Base-by-base conservation (phyloP, 2,113 vertebrate genomes). In the Panthera tigris region DNA sequence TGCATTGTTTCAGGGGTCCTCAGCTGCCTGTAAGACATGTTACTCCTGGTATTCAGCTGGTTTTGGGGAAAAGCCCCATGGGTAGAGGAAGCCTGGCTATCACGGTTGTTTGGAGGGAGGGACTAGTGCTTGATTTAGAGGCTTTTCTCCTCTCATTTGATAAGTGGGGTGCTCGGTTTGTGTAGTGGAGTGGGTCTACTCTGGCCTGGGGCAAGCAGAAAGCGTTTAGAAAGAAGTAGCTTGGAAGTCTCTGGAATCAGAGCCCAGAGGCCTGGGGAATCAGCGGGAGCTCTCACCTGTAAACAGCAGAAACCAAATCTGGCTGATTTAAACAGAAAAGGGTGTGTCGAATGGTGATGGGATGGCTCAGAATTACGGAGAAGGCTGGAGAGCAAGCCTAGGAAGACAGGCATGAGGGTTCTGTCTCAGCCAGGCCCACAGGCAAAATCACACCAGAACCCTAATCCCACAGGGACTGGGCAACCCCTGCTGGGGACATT, bases 381-480 rank as follows among this genome's bases (percentile, higher is more conserved):
- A 50, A 52, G 69, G 9, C 88, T 61, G 69, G 23, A 36, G 45
- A 41, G n/a, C 2, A 5, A 74, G 16, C 21, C n/a, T 50, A 65
- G 19, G 29, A 41, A 68, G 36, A 16, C 7, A 87, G 25, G 84
- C 33, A 18, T 2, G 19, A 14, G 36, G 36, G 12, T 39, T 33
- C 18, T 19, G 25, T 4, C 31, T 0, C 31, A 71, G 84, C 33
- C 33, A 15, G 83, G 48, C 55, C 73, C 23, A 16, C 15, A 2
- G 41, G n/a, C 33, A 11, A 5, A 78, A 29, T 45, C 61, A 57
- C 69, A 3, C 27, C 21, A 15, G 57, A 80, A 14, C 19, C 6
- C 19, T 4, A 36, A 33, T 19, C 15, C 74, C 23, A 0, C 6
- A 1, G 14, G 83, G 39, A 14, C 48, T 15, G n/a, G 10, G 16